Evolutionary conservation across 1,140 invertebrate species (phyloP), one percentile per base, ranked within the genome.

Genomic region (Psilanteris sp.): DNA sequence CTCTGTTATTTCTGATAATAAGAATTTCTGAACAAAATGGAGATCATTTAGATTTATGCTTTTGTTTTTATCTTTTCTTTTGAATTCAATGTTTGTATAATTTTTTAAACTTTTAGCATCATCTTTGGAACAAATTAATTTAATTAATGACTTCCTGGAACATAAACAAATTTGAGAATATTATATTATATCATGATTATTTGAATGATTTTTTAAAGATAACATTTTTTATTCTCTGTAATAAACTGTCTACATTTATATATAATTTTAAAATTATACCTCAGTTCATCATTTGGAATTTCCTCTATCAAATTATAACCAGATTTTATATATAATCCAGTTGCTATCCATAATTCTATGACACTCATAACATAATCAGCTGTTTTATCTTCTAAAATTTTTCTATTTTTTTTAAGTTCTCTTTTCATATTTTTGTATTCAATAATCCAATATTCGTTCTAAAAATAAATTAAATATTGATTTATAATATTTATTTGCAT

Each of bases 371-470:
- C 70, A 18, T 46, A 52, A 34, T 83, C 70, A 2, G 46, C 36
- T n/a, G 72, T 55, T 39, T 81, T 66, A 0, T 37, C 54, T 8
- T 80, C 55, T 10, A 78, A 26, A 15, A 13, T 27, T 26, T 83
- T 36, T 8, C 14, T 31, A 8, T 16, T 27, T 13, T 81, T 39
- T 13, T 32, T 20, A 14, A 39, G 24, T 27, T 74, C 67, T 32
- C 78, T 73, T 50, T 83, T 52, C 9, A 82, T 52, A 7, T 29
- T 57, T 48, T 82, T 75, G 0, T 50, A 59, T 75, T 82, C 75
- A 2, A 59, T 52, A 18, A 46, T 48, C 86, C 85, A 86, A 73
- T 87, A 86, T 29, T 87, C 83, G 27, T 83, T 79, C 85, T 86
- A 24, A 8, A 73, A 39, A 11, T 22, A 11, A 59, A 27, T 39